Conservation (phyloP, 2,888 invertebrate species). For the Ormia ochracea region DNA sequence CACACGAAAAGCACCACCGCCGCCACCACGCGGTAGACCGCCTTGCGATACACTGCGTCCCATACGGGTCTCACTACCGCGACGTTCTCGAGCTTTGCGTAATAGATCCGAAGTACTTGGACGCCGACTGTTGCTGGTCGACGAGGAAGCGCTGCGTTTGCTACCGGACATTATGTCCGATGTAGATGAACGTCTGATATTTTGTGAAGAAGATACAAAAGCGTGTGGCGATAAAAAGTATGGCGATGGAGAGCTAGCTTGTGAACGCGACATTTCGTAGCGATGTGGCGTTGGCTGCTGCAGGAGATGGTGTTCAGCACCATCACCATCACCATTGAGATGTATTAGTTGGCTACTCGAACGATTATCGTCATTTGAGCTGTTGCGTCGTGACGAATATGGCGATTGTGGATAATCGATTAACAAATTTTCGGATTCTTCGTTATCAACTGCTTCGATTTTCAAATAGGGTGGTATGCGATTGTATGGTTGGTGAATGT, state of each 20-base stretch:
- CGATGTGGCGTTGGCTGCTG: slow-evolving; percentile 58
- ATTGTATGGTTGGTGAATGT: slow-evolving; percentile 60
- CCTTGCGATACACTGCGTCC: slow-evolving; percentile 76
- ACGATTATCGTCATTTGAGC: slow-evolving; percentile 68
- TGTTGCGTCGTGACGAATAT: slow-evolving; percentile 72
- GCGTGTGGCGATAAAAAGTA: slow-evolving; percentile 74
- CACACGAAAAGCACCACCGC: slow-evolving; percentile 67
- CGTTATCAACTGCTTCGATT: slow-evolving; percentile 74
- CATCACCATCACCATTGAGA: slow-evolving; percentile 58
- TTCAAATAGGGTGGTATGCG: slow-evolving; percentile 73
- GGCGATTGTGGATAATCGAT: slow-evolving; percentile 74
- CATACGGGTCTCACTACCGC: slow-evolving; percentile 75
- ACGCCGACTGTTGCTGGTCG: slow-evolving; percentile 70
- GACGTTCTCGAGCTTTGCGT: slow-evolving; percentile 74
- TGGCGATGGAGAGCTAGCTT: slow-evolving; percentile 69
- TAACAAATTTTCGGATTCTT: slow-evolving; percentile 72
- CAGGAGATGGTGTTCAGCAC: slow-evolving; percentile 60
- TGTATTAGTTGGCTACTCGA: slow-evolving; percentile 70
- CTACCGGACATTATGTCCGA: slow-evolving; percentile 74
- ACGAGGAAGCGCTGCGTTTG: slow-evolving; percentile 69
- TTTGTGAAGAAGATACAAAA: slow-evolving; percentile 64
- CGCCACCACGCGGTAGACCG: slow-evolving; percentile 72
- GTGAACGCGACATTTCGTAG: slow-evolving; percentile 69
- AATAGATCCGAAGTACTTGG: slow-evolving; percentile 76
- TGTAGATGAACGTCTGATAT: slow-evolving; percentile 76